phyloP scores from a whole-genome alignment of 2,113 vertebrate genomes.

The Kobus ellipsiprymnus region DNA sequence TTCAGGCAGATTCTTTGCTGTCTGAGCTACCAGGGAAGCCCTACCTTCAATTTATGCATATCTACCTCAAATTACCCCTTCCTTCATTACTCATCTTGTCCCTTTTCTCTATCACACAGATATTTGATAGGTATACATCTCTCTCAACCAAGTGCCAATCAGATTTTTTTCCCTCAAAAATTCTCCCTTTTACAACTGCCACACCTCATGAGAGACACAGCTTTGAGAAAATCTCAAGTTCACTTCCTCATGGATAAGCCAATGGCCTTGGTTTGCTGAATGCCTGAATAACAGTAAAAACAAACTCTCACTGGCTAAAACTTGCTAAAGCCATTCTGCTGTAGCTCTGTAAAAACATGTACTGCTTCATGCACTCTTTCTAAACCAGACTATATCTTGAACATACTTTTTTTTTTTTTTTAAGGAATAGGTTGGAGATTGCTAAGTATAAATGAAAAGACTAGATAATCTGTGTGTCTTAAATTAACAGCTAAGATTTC shows the following conservation, averaged over 20 bases:
- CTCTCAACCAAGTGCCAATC: background rate
- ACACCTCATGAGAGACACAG: background rate
- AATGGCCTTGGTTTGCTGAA: background rate
- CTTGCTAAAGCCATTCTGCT: background rate
- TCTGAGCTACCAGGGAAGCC: background rate
- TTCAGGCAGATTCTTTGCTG: background rate
- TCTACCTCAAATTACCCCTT: background rate
- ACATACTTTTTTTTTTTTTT: background rate
- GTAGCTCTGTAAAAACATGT: background rate
- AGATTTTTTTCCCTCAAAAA: background rate
- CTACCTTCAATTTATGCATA: background rate
- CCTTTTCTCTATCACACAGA: background rate
- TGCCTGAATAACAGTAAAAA: background rate
- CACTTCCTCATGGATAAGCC: background rate
- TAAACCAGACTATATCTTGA: background rate
- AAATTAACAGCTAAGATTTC: background rate
- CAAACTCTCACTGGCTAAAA: background rate
- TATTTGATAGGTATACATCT: background rate
- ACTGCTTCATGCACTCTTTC: background rate
- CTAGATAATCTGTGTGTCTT: background rate
- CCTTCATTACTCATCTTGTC: background rate
- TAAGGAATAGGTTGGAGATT: background rate
- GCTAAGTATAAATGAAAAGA: background rate
- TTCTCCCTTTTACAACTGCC: background rate
- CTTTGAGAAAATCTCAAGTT: background rate